Base-by-base conservation (phyloP, 2,888 invertebrate genomes). In the Rapana venosa region DNA sequence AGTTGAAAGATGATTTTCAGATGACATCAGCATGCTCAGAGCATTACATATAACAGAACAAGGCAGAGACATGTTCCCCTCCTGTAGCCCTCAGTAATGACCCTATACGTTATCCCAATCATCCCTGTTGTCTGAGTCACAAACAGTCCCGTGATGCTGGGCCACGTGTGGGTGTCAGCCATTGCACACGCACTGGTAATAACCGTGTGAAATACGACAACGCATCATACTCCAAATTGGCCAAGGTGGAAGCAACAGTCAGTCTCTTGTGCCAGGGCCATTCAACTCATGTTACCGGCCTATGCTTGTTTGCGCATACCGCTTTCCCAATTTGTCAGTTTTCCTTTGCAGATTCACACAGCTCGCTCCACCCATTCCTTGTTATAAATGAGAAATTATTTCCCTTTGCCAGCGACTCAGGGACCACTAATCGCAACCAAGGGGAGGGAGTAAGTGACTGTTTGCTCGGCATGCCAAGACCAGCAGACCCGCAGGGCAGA, bases 241-340 rank as follows among this genome's bases (percentile, higher is more conserved):
- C 61, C 86, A 22, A 30, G 32, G 56, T 5, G 15, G 61, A 86
- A 86, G 86, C 86, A 86, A 86, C 86, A 86, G 86, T 86, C 86
- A 15, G 32, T 30, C 66, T 22, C 66, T 30, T 61, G 61, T 61
- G 86, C 26, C 1, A 0, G 22, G 61, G 58, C 86, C 61, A 86
- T 86, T 32, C 32, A 66, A 61, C 61, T 86, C 61, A 66, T 26
- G 6, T 86, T 86, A 86, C 86, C 86, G 35, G n/a, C 20, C 32
- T 22, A 20, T 22, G 61, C 58, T 86, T 86, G 86, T 86, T 86
- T 58, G 86, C 61, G 20, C 61, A 66, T n/a, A 35, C 20, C 32
- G 22, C 66, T 35, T 86, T 86, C 61, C 86, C 35, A 86, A 86
- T 86, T 66, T 86, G 86, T 66, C 86, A 66, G 81, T 47, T 26